Conservation (phyloP, 2,888 invertebrate genomes). For the Coronaproctus castanopsis region DNA sequence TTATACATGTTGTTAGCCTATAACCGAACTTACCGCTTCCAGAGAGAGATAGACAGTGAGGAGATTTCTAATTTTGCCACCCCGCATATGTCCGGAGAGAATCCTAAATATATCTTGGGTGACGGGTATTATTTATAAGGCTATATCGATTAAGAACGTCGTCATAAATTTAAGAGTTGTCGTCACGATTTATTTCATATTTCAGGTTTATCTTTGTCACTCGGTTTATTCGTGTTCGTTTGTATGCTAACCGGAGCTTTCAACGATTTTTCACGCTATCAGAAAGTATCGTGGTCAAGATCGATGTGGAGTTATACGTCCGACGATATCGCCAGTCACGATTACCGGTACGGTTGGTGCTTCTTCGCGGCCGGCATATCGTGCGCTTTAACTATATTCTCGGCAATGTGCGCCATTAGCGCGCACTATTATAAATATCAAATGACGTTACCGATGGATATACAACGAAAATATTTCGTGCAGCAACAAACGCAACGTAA, state of each 20-base stretch:
- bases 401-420: constrained; percentile 17
- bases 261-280: constrained; percentile 25
- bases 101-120: too few relatives aligned
- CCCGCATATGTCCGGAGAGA: too few relatives aligned
- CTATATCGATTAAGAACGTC: too few relatives aligned
- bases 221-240: constrained; percentile 37
- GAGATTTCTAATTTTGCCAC: too few relatives aligned
- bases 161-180: too few relatives aligned
- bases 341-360: constrained; percentile 39
- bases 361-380: constrained; percentile 38
- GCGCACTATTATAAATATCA: constrained; percentile 8
- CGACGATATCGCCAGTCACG: constrained; percentile 25
- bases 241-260: constrained; percentile 38
- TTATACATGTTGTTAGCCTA: too few relatives aligned
- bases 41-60: too few relatives aligned
- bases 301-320: not conserved
- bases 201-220: constrained; percentile 39
- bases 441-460: not conserved
- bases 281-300: not conserved
- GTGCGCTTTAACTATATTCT: constrained; percentile 26
- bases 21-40: too few relatives aligned
- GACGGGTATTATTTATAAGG: too few relatives aligned
- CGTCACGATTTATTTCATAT: too few relatives aligned
- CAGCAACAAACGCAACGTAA: not conserved
- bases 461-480: too few relatives aligned